Conservation (phyloP, 2,888 invertebrate species). For the Ectemnius cavifrons region DNA sequence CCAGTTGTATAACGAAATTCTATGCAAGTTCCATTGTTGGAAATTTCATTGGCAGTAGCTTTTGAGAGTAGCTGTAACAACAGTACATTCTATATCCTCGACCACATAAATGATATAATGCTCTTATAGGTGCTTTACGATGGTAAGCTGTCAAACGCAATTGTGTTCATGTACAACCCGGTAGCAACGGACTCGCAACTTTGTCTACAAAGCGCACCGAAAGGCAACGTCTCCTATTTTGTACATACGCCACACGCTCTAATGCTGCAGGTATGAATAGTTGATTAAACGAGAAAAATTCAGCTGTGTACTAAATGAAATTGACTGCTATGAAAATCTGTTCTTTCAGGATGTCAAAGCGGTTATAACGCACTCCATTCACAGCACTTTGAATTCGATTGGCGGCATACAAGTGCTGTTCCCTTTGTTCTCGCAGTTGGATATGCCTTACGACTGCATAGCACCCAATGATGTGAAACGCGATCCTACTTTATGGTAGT, state of each 20-base stretch:
- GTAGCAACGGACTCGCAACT: slow-evolving; percentile 99
- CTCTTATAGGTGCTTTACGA: slow-evolving; percentile 95
- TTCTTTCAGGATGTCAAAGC: slow-evolving; percentile 96
- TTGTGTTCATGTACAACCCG: slow-evolving; percentile 99
- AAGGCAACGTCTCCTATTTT: slow-evolving; percentile 98
- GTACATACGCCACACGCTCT: slow-evolving; percentile 99
- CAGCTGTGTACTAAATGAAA: background rate
- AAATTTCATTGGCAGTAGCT: too few species aligned
- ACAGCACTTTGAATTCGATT: slow-evolving; percentile 98
- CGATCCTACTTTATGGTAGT: slow-evolving; percentile 92
- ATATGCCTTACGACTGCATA: slow-evolving; percentile 91
- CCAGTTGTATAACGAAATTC: too few species aligned
- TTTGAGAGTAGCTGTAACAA: background rate
- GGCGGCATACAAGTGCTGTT: slow-evolving; percentile 99
- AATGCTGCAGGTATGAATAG: slow-evolving; percentile 91
- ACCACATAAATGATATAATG: slow-evolving; percentile 14
- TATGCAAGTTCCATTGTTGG: too few species aligned
- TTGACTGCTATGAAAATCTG: slow-evolving; percentile 19
- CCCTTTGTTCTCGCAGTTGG: slow-evolving; percentile 98
- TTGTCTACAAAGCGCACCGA: slow-evolving; percentile 98
- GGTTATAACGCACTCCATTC: slow-evolving; percentile 99
- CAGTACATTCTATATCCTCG: background rate
- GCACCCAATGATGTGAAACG: slow-evolving; percentile 89
- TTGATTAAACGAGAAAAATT: background rate
- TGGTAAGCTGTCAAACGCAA: slow-evolving; percentile 96